Evolutionary conservation across 2,888 invertebrate genomes (phyloP), one percentile per base, ranked within the genome.

Genomic region (Rhagium mordax): DNA sequence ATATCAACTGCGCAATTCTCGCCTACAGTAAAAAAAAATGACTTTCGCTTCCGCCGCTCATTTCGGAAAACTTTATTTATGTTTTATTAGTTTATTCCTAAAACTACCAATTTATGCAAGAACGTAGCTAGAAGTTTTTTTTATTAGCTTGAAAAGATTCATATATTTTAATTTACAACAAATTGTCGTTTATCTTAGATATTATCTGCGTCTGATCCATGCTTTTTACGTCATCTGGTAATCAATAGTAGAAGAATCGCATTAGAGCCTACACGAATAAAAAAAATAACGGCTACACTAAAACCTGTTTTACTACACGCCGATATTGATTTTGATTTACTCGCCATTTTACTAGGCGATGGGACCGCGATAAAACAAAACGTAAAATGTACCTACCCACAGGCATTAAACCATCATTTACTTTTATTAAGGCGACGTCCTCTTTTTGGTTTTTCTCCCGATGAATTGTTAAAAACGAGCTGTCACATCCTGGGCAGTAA

Each of bases 391-490:
- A 41, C 4, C 4, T 41, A 59, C 74, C 78, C 74, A 49, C 51
- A 72, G 72, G 71, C 75, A 71, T 78, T 70, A 75, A 71, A 76
- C 78, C 76, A 76, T 76, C 75, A 74, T 78, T 76, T 68, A 74
- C 65, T 78, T 78, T 77, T 74, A 72, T 77, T 77, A 75, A 68
- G 71, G 70, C 69, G 78, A 74, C 74, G 70, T 51, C 8, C 1
- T 18, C 18, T 20, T 61, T 62, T 60, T 72, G 24, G 16, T 55
- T 59, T 59, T 59, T 29, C 8, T 59, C 18, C 29, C 59, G 29
- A 16, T 10, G 33, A 59, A 59, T 59, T 59, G 59, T 33, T 18
- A 16, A 59, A 59, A 59, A 59, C 59, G 59, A 59, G 33, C 59
- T 33, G 59, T 59, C 59, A 29, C 59, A 33, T 29, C 8, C 33